Evolutionary conservation across 2,888 invertebrate species (phyloP), one percentile per base, ranked within the genome.

Genomic region (Periphyllus acericola): DNA sequence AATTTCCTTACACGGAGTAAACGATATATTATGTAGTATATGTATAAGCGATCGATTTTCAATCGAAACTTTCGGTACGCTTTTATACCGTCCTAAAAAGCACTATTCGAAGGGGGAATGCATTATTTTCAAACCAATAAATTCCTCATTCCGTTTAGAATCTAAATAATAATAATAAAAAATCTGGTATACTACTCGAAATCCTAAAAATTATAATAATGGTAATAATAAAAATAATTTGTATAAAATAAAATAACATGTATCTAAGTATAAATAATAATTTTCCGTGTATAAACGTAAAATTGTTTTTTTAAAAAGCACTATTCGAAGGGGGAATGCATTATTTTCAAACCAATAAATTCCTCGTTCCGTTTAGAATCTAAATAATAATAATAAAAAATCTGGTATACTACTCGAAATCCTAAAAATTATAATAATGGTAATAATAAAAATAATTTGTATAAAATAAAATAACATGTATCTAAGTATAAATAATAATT

Each of bases 271-370:
- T n/a, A n/a, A n/a, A n/a, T n/a, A n/a, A n/a, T n/a, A n/a, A n/a
- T n/a, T n/a, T n/a, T n/a, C n/a, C n/a, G n/a, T n/a, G n/a, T n/a
- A n/a, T n/a, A n/a, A n/a, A n/a, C n/a, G n/a, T n/a, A n/a, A n/a
- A n/a, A n/a, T 36, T 36, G 3, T 36, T 36, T 36, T 36, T 36
- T 36, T 36, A 36, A 36, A 36, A 36, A 36, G 32, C 46, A n/a
- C 3, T 9, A 11, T 68, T 11, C 25, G 71, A 52, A 68, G 40
- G 46, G 68, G 71, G 40, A 81, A 68, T 11, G 40, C 32, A 46
- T 71, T 32, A 68, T 82, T 82, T 52, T 17, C 17, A 25, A 46
- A 52, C 82, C 25, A 71, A 82, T 71, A 82, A 82, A 82, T 82
- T 71, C 25, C 25, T 52, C 25, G 21, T 66, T 11, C 25, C n/a